Base-by-base conservation (phyloP, 2,113 vertebrate species). In the Opisthocomus hoazin region DNA sequence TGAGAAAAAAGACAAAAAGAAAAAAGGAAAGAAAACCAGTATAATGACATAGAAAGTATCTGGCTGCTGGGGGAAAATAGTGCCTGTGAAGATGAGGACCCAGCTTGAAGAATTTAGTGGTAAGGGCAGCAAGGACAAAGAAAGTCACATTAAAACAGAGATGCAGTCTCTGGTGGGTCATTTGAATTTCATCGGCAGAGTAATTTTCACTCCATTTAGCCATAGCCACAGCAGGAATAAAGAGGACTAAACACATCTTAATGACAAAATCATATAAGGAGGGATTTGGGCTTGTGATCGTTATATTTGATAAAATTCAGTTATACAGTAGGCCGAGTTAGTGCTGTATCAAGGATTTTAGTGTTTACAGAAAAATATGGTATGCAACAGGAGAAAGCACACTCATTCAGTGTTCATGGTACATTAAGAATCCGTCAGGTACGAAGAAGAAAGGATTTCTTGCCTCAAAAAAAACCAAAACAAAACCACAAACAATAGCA, bases 171-270 rank as follows among this genome's bases (percentile, higher is more conserved):
- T 54, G 26, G 93, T 96, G 89, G 58, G 71, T 88, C 90, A 97
- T 97, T 96, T 97, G 79, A 97, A 96, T 97, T 97, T 97, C 81
- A 95, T 91, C 89, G 93, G 70, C 74, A 94, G 84, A 82, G 90
- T 94, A 95, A 97, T 97, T 97, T 97, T 92, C 93, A 96, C 27
- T 58, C 88, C 90, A 94, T 91, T 98, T 97, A 97, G 92, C 76
- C 56, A 58, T 43, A 92, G 94, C 54, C 75, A 91, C 93, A 92
- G 94, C 85, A 94, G 93, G 60, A 97, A 93, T 65, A 96, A 91
- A 97, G 65, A 93, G 32, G 43, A 79, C 90, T 94, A 97, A 96
- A 94, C 54, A 88, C 53, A 80, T 95, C 94, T 90, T 94, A 91
- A 85, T 83, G 43, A 89, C 73, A 83, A 87, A 83, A 71, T 95